Evolutionary conservation across 2,113 vertebrate genomes (phyloP).

Genomic region (Odocoileus hemionus): DNA sequence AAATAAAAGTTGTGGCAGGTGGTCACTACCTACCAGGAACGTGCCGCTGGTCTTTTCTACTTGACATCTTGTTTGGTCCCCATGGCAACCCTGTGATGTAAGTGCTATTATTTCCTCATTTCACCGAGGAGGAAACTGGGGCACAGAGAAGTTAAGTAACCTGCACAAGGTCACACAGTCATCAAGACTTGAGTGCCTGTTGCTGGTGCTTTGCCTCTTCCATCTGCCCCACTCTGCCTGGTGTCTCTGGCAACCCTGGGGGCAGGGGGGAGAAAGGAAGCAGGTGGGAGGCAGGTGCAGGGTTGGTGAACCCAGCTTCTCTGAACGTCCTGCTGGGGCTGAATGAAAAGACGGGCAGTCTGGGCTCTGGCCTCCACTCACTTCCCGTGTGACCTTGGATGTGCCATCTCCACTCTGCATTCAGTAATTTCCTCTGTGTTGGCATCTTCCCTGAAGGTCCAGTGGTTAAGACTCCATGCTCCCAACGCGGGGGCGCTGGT

Average conservation of each 20-base stretch:
- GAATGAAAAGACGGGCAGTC: neutral
- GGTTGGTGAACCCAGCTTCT: neutral
- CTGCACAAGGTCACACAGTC: neutral
- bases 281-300: neutral
- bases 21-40: rapidly evolving
- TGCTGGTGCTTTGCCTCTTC: too few relatives aligned
- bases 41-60: neutral
- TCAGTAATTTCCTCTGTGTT: neutral
- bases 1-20: neutral
- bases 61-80: neutral
- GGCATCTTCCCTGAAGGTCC: neutral
- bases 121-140: neutral
- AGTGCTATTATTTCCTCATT: neutral
- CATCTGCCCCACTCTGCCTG: neutral
- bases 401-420: rapidly evolving
- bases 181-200: too few relatives aligned
- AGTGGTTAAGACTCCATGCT: neutral
- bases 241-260: neutral
- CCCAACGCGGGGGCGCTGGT: rapidly evolving
- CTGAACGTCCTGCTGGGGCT: neutral
- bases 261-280: neutral
- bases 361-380: neutral
- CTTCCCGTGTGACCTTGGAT: neutral
- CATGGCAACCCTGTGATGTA: too few relatives aligned
- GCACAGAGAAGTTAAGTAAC: neutral